These are phyloP conservation scores for Eledona agricola DNA, from an alignment of 2,888 invertebrate genomes.

Conservation along the genomic window DNA sequence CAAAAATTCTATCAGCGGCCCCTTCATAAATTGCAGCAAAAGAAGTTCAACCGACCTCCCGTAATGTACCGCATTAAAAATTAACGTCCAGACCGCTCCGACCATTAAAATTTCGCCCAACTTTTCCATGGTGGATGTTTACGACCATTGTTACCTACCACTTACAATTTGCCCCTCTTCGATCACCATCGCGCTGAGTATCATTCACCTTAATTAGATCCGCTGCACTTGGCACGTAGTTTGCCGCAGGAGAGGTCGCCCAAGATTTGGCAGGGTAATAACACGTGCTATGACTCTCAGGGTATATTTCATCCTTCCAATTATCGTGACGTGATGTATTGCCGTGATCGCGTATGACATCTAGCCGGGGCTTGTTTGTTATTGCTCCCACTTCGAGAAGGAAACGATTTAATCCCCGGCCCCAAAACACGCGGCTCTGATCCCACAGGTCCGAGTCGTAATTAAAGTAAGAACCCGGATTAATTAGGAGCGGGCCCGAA, in stretches of 20 bases:
- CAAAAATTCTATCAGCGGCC: too few species aligned
- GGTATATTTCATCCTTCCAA: constrained; percentile 24
- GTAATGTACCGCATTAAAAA: constrained; percentile 20
- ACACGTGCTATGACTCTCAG: constrained; percentile 11
- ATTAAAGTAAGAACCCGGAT: constrained; percentile 29
- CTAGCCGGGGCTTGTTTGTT: constrained; percentile 21
- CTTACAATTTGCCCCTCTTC: constrained; percentile 6
- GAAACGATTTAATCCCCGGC: constrained; percentile 15
- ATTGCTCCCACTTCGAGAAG: constrained; percentile 16
- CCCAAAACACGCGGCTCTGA: constrained; percentile 16
- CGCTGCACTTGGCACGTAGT: constrained; percentile 9
- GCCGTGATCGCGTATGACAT: constrained; percentile 20
- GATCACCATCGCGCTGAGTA: constrained; percentile 9
- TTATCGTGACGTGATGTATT: constrained; percentile 25
- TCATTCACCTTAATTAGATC: constrained; percentile 19
- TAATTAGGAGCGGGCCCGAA: constrained; percentile 15
- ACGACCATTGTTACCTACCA: constrained; percentile 18
- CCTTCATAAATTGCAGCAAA: too few species aligned
- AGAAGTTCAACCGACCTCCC: not conserved
- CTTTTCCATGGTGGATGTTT: constrained; percentile 23
- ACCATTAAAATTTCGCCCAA: constrained; percentile 20
- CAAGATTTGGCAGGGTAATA: too few species aligned
- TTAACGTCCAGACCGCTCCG: constrained; percentile 16
- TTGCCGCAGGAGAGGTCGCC: too few species aligned
- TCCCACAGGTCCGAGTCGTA: constrained; percentile 28